These are phyloP conservation scores for Drosophila albomicans DNA, from an alignment of 1,140 invertebrate genomes.

Conservation along the genomic window DNA sequence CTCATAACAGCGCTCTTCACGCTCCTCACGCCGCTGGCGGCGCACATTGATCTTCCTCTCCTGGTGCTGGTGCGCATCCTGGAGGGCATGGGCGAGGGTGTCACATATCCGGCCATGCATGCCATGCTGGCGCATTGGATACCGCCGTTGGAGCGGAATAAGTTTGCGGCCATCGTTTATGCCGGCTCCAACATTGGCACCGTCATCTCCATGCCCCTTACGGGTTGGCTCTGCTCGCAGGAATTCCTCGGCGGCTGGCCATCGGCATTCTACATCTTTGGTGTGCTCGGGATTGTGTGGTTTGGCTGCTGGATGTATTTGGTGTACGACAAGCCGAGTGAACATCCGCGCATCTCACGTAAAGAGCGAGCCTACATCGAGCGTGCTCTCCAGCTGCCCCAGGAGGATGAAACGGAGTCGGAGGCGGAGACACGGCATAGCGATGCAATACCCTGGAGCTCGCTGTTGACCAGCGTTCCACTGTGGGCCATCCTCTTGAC, in stretches of 20 bases:
- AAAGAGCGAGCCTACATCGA: slow-evolving; percentile 89
- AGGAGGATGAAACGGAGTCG: slow-evolving; percentile 35
- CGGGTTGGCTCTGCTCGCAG: slow-evolving; percentile 90
- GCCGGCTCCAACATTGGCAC: slow-evolving; percentile 90
- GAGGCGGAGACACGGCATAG: background rate
- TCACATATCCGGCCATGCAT: slow-evolving; percentile 93
- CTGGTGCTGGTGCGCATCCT: slow-evolving; percentile 92
- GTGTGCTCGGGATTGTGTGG: slow-evolving; percentile 91
- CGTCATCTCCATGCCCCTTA: slow-evolving; percentile 90
- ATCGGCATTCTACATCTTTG: slow-evolving; percentile 92
- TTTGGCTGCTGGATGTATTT: slow-evolving; percentile 91
- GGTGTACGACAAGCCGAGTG: slow-evolving; percentile 90
- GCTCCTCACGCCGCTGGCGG: slow-evolving; percentile 90
- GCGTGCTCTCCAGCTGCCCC: slow-evolving; percentile 85
- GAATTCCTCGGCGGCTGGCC: slow-evolving; percentile 91
- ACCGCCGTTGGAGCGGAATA: slow-evolving; percentile 91
- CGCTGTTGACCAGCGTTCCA: slow-evolving; percentile 92
- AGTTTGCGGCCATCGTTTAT: slow-evolving; percentile 92
- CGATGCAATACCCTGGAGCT: slow-evolving; percentile 88
- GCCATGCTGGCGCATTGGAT: slow-evolving; percentile 93
- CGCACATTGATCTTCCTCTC: slow-evolving; percentile 88
- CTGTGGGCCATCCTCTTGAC: slow-evolving; percentile 95
- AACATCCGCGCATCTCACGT: slow-evolving; percentile 92
- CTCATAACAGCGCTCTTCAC: slow-evolving; percentile 92
- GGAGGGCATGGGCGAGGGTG: slow-evolving; percentile 94